Base-by-base conservation (phyloP, 2,888 invertebrate genomes). In the Malacosoma neustria region DNA sequence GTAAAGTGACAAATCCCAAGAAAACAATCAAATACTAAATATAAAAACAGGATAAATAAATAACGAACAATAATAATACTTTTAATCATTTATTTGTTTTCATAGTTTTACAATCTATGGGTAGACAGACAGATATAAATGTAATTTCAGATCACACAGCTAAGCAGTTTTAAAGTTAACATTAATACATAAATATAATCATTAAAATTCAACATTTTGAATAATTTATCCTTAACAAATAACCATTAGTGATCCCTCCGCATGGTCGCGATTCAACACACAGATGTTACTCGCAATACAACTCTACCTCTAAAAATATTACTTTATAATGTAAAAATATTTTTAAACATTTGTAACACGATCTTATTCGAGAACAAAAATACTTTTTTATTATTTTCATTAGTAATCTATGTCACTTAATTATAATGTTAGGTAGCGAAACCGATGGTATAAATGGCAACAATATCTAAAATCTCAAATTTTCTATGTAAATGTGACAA, bases 131-230 rank as follows among this genome's bases (percentile, higher is more conserved):
- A 73, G 68, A 74, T 67, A 68, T 76, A 67, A 63, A 68, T 68
- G n/a, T 66, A 71, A 77, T 68, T 73, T 84, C 84, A 82, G 84
- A 85, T 85, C 84, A 84, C 84, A 84, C 84, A 72, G 72, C 70
- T 81, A 84, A 82, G 80, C 79, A 72, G 61, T 73, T 68, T 66
- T 74, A 71, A 72, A 68, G 72, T 80, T 61, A 80, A 80, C 72
- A 81, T 75, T 72, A 75, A 69, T 62, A 75, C 67, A 82, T 22
- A 22, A 22, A 22, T 22, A 22, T 22, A 22, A 22, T 22, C 9
- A 22, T 22, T 22, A 22, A 22, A 39, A 33, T 39, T 39, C 39
- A 39, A 39, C 36, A 36, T 39, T 36, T 73, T 64, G 70, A 81
- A 82, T 81, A 84, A 80, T 81, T 80, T 81, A 81, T 49, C 58